phyloP scores from a whole-genome alignment of 1,140 invertebrate species.

The Lepidurus apus region DNA sequence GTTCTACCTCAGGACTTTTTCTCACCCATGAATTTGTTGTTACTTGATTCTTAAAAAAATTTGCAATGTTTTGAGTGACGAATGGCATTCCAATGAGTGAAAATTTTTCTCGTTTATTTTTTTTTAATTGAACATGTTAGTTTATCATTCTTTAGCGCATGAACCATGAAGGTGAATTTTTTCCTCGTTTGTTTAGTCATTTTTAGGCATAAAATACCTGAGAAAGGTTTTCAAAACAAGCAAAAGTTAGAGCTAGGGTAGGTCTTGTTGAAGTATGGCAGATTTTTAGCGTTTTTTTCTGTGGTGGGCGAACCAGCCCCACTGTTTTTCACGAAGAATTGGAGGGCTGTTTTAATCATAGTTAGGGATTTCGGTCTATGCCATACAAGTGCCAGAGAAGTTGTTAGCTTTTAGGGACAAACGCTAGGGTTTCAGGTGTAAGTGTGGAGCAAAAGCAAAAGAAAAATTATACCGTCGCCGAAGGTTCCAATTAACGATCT shows the following conservation, averaged over 20 bases:
- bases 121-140: neutral
- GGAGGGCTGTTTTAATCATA: neutral
- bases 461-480: neutral
- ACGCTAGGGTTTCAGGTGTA: neutral
- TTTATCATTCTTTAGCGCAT: neutral
- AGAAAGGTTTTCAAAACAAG: neutral
- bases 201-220: constrained; percentile 17
- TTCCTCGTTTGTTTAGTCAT: constrained; percentile 25
- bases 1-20: constrained; percentile 18
- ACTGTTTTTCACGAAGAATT: neutral
- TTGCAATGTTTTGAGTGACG: constrained; percentile 25
- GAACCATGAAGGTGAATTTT: neutral
- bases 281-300: constrained; percentile 1
- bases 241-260: neutral
- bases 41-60: constrained; percentile 2
- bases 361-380: constrained; percentile 12
- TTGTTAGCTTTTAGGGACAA: neutral
- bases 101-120: neutral
- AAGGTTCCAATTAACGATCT: constrained; percentile 20
- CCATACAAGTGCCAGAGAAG: constrained; percentile 21
- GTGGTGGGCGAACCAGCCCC: neutral
- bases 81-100: constrained; percentile 31
- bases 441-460: neutral
- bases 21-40: neutral
- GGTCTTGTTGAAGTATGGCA: constrained; percentile 10